These are phyloP conservation scores for Microtus montanus DNA, from an alignment of 2,113 vertebrate genomes.

Conservation along the genomic window DNA sequence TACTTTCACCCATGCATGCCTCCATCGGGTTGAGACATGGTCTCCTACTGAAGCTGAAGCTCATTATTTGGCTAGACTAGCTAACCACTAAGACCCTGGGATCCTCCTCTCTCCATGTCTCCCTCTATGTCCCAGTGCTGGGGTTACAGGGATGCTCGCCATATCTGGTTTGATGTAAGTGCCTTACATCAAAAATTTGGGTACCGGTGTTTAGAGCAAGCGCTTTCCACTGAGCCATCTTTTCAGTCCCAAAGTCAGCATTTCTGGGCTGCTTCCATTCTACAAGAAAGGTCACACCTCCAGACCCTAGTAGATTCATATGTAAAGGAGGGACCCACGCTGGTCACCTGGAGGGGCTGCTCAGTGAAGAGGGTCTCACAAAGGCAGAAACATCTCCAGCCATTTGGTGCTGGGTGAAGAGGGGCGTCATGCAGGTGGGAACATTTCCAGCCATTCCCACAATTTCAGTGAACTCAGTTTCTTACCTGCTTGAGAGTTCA, in stretches of 20 bases:
- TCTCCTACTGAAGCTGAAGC: not conserved
- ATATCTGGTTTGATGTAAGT: too few species aligned
- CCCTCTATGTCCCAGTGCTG: too few species aligned
- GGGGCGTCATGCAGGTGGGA: not conserved
- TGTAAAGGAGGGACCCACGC: not conserved
- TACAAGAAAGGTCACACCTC: not conserved
- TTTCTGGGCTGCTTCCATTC: not conserved
- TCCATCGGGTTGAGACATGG: not conserved
- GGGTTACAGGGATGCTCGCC: not conserved
- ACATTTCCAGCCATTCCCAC: not conserved
- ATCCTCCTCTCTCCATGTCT: not conserved
- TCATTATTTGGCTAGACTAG: not conserved
- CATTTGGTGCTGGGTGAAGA: rapidly evolving
- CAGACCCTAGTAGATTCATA: not conserved
- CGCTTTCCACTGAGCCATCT: not conserved
- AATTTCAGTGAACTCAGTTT: not conserved
- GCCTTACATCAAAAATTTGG: too few species aligned
- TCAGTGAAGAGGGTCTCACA: not conserved
- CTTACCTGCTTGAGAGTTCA: not conserved
- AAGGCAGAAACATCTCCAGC: not conserved
- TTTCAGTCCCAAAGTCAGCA: not conserved
- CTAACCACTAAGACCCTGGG: not conserved
- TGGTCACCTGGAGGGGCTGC: too few species aligned
- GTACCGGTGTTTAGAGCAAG: not conserved
- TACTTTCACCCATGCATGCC: too few species aligned